Base-by-base conservation (phyloP, 2,888 invertebrate species). In the Helleia helle region DNA sequence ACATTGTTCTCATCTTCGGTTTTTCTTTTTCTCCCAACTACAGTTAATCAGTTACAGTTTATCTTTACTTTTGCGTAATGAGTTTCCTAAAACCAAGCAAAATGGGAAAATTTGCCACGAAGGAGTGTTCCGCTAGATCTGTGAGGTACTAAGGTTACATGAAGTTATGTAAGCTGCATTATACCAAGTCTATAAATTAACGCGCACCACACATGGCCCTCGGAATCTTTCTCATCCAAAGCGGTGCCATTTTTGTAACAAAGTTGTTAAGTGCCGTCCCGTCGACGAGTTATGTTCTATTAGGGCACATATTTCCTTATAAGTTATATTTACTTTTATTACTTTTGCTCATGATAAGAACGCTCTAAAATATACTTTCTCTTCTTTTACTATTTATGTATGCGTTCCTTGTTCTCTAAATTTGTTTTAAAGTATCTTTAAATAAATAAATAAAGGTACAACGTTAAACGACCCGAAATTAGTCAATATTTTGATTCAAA, bases 221-320 rank as follows among this genome's bases (percentile, higher is more conserved):
- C 31, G 48, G 49, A 46, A 48, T 51, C 48, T 46, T 42, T 39
- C 24, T 14, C 30, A 44, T 36, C 31, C 29, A 46, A 31, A 22
- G 53, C 55, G 55, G 54, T 41, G 38, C 54, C 55, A 51, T 53
- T 51, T 56, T 52, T 49, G 55, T 50, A 48, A 42, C 24, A 40
- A 40, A 42, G 44, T 44, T 37, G 43, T 38, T 43, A 40, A 42
- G 31, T 37, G 42, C 46, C 28, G 31, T 31, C 39, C 17, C 14
- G 28, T 12, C 31, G 28, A 30, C 44, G 41, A 39, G 30, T 39
- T 31, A 39, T 27, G 38, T 42, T 42, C 40, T 41, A 46, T 50
- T 43, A 44, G 43, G 37, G 41, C 39, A 40, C 40, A 40, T 41
- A 50, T 48, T 46, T 42, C 49, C 42, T 40, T 47, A 49, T 38